Conservation (phyloP, 2,113 vertebrate genomes). For the Percopsis transmontana region DNA sequence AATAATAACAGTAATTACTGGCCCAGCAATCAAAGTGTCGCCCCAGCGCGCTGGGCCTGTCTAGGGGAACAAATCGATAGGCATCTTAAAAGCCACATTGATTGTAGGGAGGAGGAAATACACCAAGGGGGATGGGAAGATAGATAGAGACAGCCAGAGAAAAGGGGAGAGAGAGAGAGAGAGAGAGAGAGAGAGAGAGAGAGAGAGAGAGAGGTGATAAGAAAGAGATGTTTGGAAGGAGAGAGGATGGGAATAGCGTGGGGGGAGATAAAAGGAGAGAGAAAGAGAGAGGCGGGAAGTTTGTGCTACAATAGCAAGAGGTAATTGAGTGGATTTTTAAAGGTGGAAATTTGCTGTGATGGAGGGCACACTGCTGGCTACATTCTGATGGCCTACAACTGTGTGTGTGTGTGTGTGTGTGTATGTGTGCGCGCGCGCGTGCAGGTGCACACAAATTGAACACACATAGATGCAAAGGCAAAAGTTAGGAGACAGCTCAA, state of each 20-base stretch:
- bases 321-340: slow-evolving; percentile 43
- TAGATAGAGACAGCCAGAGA: slow-evolving; percentile 73
- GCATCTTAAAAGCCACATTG: slow-evolving; percentile 87
- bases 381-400: slow-evolving; percentile 2
- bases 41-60: slow-evolving; percentile 79
- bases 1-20: slow-evolving; percentile 88
- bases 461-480: background rate
- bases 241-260: slow-evolving; percentile 50
- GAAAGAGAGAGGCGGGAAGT: slow-evolving; percentile 34
- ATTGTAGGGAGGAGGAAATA: slow-evolving; percentile 80
- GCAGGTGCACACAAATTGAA: background rate
- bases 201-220: slow-evolving; percentile 66
- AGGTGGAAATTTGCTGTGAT: slow-evolving; percentile 34
- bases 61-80: slow-evolving; percentile 84
- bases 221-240: slow-evolving; percentile 66
- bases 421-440: background rate
- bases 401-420: background rate
- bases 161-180: background rate
- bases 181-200: slow-evolving; percentile 51
- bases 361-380: slow-evolving; percentile 12
- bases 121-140: slow-evolving; percentile 78
- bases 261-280: slow-evolving; percentile 41
- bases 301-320: slow-evolving; percentile 44
- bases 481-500: background rate
- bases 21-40: slow-evolving; percentile 86